Evolutionary conservation across 2,888 invertebrate genomes (phyloP).

Genomic region (Schizotus pectinicornis): DNA sequence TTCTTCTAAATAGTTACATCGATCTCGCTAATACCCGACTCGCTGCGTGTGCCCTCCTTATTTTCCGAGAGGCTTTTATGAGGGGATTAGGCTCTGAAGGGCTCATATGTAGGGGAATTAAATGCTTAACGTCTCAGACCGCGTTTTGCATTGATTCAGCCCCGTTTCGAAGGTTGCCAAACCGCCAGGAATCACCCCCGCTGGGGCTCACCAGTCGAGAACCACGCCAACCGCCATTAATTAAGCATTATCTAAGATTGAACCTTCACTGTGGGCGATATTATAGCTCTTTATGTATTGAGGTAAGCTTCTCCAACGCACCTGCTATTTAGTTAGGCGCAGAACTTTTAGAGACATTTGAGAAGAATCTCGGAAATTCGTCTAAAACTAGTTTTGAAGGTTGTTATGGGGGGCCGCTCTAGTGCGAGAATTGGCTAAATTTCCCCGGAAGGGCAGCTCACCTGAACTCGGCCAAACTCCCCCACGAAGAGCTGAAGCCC

Average conservation of each 20-base stretch:
- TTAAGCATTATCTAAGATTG: neutral
- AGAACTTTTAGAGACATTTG: no score
- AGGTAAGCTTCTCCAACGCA: no score
- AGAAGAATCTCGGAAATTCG: no score
- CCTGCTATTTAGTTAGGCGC: no score
- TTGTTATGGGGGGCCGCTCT: no score
- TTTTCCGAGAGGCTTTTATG: constrained; percentile 11
- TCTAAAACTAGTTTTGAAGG: no score
- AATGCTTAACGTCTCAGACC: constrained; percentile 5
- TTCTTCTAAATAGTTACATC: constrained; percentile 30
- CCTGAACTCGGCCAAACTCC: constrained; percentile 70
- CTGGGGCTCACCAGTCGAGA: no score
- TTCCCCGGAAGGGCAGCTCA: constrained; percentile 40
- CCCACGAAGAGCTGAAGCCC: constrained; percentile 70
- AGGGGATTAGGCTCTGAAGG: constrained; percentile 13
- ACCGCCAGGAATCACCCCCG: no score
- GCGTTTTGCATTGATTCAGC: constrained; percentile 4
- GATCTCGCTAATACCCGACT: constrained; percentile 19
- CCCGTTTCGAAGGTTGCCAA: neutral
- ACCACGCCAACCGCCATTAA: neutral
- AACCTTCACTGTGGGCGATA: neutral
- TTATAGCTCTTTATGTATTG: no score
- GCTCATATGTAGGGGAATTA: constrained; percentile 16
- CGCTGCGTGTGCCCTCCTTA: constrained; percentile 6
- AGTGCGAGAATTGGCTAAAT: no score